Evolutionary conservation across 2,888 invertebrate species (phyloP), one percentile per base, ranked within the genome.

Genomic region (Crematogaster levior): DNA sequence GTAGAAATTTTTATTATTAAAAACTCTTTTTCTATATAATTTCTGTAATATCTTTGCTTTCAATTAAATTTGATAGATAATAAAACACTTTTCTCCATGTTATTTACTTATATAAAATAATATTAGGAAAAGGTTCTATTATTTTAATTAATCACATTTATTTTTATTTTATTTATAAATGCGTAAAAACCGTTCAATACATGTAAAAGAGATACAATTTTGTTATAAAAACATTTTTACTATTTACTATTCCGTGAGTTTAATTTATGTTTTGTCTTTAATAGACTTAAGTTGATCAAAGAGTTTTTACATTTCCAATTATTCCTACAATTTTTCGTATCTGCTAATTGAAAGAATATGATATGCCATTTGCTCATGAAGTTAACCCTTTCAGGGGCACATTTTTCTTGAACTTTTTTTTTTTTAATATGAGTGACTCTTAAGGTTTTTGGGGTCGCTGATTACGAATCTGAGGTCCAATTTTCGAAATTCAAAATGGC

Each of bases 291-390:
- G 1, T 60, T 60, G 27, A 58, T 72, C 9, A 73, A 43, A 58
- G 1, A 56, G 27, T 72, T 56, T 43, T 15, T 43, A 24, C 10
- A 40, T 24, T 43, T 27, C 4, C 40, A n/a, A 73, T 73, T 43
- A 43, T 43, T 27, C 27, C n/a, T 21, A 15, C 4, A 3, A 72
- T 37, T 46, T 6, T 6, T 46, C 18, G 3, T 27, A 58, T 43
- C 40, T 21, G 15, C 15, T 73, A 60, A 58, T 73, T 73, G 9
- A 61, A 73, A 30, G 18, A 3, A 30, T 43, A 73, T 58, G 3
- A 37, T 24, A 34, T 21, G 27, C 56, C 37, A n/a, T 58, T 48
- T 73, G 9, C n/a, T 24, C 27, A 56, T 27, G 15, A 60, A 73
- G 73, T 73, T 72, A n/a, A n/a, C n/a, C n/a, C n/a, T n/a, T n/a